Evolutionary conservation across 53 echinoderm and acorn worm species (phyloP), one percentile per base, ranked within the genome.

Genomic region (Holothuria leucospilota): DNA sequence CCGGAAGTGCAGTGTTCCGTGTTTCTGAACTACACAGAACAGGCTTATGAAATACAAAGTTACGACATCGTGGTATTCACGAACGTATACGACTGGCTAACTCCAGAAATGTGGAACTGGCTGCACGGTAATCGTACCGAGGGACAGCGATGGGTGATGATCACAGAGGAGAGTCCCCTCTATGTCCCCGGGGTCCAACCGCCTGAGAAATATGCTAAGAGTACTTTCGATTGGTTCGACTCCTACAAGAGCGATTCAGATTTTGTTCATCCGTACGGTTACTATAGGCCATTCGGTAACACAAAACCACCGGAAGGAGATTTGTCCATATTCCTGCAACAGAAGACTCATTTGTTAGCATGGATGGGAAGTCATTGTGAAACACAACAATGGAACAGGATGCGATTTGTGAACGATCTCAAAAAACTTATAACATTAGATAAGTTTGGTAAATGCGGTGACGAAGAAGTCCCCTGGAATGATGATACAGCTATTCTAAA

Each of bases 341-440:
- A 34, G 29, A 80, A 80, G 30, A 80, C 24, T 38, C 67, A 67
- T 26, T 21, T 83, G 6, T 9, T 83, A 46, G 84, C 68, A 10
- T 83, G 84, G 84, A 67, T 83, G 84, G 84, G 46, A 21, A 83
- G 84, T 29, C 84, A 83, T 23, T 83, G 84, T 24, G 65, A 83
- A 29, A 83, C 84, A 5, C 65, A 64, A 13, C 84, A 83, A 20
- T 83, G 84, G 84, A 42, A 83, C 29, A 64, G 84, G 4, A 38
- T 12, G 63, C 18, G 29, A 23, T 83, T 83, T 67, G 84, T 83
- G n/a, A 18, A 46, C n/a, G 68, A 67, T 46, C 66, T 83, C 2
- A 15, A n/a, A n/a, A 83, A 46, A 41, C 40, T 83, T 13, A 23
- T 49, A 13, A 29, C n/a, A 40, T 10, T 83, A 11, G 84, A 83